Evolutionary conservation across 2,113 vertebrate species (phyloP), one percentile per base, ranked within the genome.

Genomic region (Ammodytes marinus): DNA sequence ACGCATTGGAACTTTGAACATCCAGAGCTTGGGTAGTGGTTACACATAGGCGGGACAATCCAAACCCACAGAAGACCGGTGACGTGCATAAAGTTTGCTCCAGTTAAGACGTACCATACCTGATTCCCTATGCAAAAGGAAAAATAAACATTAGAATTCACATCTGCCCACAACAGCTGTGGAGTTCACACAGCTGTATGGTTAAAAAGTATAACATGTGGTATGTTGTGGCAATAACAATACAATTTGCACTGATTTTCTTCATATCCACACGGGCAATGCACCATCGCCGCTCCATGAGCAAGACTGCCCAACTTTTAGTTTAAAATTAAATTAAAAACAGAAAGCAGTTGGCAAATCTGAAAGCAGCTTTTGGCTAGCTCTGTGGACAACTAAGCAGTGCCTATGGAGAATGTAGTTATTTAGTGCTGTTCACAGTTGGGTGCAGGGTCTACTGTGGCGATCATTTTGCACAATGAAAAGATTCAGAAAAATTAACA

Each of bases 391-490:
- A 74, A 77, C 66, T 78, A 70, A 85, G 87, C 88, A 72, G 81
- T 72, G 86, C 88, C 87, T 84, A 86, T 77, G 88, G 86, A 89
- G 85, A 77, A 83, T 83, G 74, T 83, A 82, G 83, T 80, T 87
- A 65, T 84, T 89, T 85, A 93, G 90, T 92, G 89, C 82, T 74
- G 86, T 93, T 92, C 92, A 92, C 90, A 92, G 92, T 91, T 65
- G 88, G 87, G 89, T 77, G 68, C 64, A 80, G 86, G 85, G n/a
- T 87, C 90, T 90, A 83, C 82, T 90, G 88, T 86, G 75, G 89
- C 77, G 52, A 65, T 88, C 76, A 17, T 84, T 88, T 61, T 86
- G 78, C 80, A 83, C 84, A 69, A 81, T 79, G 82, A 83, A 87
- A 70, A 83, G 78, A 79, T 73, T 85, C 52, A 12, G 64, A 85